Evolutionary conservation across 1,140 invertebrate species (phyloP), one percentile per base, ranked within the genome.

Genomic region (Pseudomyrmex concolor): DNA sequence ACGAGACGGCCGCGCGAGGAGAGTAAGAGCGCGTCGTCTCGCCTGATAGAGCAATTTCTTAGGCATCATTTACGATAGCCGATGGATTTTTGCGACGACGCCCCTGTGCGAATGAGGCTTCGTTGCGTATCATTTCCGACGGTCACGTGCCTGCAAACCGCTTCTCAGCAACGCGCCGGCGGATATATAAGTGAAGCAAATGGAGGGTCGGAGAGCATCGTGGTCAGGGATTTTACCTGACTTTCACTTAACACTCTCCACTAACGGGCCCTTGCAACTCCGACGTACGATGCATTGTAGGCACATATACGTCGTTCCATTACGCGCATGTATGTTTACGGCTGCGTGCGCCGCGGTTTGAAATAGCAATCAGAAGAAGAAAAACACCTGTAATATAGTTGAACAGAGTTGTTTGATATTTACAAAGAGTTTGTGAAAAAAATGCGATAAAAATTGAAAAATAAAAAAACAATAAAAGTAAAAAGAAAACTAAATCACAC

Each of bases 151-250:
- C 57, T 59, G 78, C 51, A 83, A 76, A 72, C 78, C 63, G 70
- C 66, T 67, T 85, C 72, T 81, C 84, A 66, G 73, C 67, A 55
- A 54, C 68, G 66, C 71, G 34, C 5, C 34, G 62, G 62, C 84
- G 81, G 62, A 19, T 81, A 34, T 34, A 34, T 34, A 83, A 78
- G 50, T 73, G 84, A 88, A 85, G 81, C 84, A 86, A 86, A 89
- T 70, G 88, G 84, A 86, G 84, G 86, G 88, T 86, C 86, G 84
- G 84, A 88, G 86, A 89, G 88, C 86, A 89, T 84, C 88, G 88
- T 89, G 88, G 88, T 89, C 88, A 89, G 88, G 84, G 84, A 89
- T 89, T 88, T 88, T 88, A 88, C 86, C 80, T 86, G 84, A 88
- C 86, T 89, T 88, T 89, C 87, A 89, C 87, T 88, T 84, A 89